Percentiles rank a stretch among this genome's conserved stretches.
Conservation (phyloP, 2,888 invertebrate species). For the Amphipoea lucens region DNA sequence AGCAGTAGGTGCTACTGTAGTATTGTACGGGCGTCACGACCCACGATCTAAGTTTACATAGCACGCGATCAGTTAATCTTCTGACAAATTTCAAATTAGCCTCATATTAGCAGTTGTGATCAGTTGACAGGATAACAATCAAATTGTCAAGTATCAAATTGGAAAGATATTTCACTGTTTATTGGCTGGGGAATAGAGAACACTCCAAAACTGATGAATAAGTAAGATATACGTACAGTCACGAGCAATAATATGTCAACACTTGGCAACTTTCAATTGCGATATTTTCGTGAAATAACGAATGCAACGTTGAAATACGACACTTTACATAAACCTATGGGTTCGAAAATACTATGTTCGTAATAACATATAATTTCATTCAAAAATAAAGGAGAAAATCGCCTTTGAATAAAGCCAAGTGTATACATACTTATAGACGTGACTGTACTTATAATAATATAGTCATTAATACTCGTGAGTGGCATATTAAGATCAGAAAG, state of each 20-base stretch:
- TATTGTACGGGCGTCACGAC: not conserved
- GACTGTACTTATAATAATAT: not conserved
- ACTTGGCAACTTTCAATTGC: no score
- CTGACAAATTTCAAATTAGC: not conserved
- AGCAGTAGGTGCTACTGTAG: not conserved
- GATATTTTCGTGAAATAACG: no score
- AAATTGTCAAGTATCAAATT: not conserved
- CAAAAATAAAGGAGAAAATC: no score
- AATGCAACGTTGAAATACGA: no score
- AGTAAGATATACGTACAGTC: not conserved
- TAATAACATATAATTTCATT: no score
- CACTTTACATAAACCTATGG: no score
- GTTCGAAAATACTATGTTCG: no score
- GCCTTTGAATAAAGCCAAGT: no score
- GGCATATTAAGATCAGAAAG: not conserved
- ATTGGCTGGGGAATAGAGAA: not conserved
- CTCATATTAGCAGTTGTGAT: not conserved
- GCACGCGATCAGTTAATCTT: not conserved
- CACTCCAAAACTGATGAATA: not conserved
- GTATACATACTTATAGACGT: no score
- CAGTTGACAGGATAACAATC: not conserved
- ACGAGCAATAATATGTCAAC: no score
- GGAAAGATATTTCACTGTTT: not conserved
- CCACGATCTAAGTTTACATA: not conserved
- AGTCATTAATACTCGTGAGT: not conserved